Evolutionary conservation across 2,888 invertebrate genomes (phyloP).

Genomic region (Agrotis exclamationis): DNA sequence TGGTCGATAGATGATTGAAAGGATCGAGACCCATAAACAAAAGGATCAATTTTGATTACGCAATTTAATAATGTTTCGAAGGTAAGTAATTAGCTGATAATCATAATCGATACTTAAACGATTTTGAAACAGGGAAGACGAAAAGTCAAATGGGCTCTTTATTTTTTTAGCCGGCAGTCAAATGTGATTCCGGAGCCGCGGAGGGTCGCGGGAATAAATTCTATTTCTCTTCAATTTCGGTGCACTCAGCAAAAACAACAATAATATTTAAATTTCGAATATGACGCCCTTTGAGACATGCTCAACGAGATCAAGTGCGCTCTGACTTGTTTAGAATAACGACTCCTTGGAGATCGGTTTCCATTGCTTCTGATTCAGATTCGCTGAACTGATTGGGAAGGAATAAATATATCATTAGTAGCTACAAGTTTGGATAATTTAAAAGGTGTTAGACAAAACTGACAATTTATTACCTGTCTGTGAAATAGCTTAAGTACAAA

Average conservation of each 20-base stretch:
- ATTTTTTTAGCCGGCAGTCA: constrained; percentile 77
- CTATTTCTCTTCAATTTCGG: constrained; percentile 89
- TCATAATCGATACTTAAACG: constrained; percentile 78
- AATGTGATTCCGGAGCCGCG: constrained; percentile 78
- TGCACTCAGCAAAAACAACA: constrained; percentile 89
- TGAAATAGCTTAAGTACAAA: constrained; percentile 68
- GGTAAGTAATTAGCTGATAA: constrained; percentile 86
- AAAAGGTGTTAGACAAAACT: constrained; percentile 73
- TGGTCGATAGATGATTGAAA: constrained; percentile 91
- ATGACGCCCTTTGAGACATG: constrained; percentile 78
- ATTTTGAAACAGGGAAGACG: constrained; percentile 68
- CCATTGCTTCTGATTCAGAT: constrained; percentile 44
- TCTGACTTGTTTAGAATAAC: constrained; percentile 67
- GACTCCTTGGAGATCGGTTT: constrained; percentile 60
- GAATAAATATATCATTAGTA: constrained; percentile 32
- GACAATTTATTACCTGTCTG: constrained; percentile 72
- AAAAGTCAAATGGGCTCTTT: constrained; percentile 70
- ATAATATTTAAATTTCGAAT: constrained; percentile 89
- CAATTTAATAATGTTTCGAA: constrained; percentile 84
- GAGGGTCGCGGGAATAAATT: constrained; percentile 84
- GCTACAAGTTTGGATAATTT: constrained; percentile 57
- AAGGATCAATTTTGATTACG: constrained; percentile 89
- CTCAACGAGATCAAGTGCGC: constrained; percentile 69
- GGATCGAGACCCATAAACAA: constrained; percentile 90
- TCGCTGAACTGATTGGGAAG: constrained; percentile 23